A percentile compares a stretch with the other conserved stretches of the same genome.
Conservation (phyloP, 2,888 invertebrate species). For the Onthophagus sagittarius region DNA sequence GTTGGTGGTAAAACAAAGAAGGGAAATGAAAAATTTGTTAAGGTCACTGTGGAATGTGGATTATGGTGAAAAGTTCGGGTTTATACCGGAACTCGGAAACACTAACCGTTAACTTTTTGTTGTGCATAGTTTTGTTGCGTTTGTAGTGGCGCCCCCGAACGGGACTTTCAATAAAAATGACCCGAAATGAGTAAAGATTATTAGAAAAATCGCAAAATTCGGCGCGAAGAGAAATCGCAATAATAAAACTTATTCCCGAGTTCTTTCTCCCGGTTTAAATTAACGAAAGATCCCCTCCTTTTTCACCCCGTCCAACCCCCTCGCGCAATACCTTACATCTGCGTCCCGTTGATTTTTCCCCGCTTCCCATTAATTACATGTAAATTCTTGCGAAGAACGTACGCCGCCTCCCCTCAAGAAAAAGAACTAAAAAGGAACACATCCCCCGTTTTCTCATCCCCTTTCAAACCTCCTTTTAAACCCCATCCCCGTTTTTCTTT, state of each 20-base stretch:
- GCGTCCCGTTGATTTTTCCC: conserved; percentile 48
- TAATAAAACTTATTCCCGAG: background rate
- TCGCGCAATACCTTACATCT: conserved; percentile 45
- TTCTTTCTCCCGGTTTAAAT: background rate
- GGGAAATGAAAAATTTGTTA: too few species aligned
- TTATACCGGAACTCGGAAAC: too few species aligned
- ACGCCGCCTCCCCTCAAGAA: conserved; percentile 43
- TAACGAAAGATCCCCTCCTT: background rate
- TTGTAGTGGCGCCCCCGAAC: too few species aligned
- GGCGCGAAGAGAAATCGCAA: background rate
- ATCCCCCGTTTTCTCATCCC: background rate
- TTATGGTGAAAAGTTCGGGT: too few species aligned
- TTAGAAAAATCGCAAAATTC: too few species aligned
- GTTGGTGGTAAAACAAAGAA: too few species aligned
- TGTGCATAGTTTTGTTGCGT: too few species aligned
- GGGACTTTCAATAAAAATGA: too few species aligned
- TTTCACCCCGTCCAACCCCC: conserved; percentile 16
- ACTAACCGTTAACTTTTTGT: too few species aligned
- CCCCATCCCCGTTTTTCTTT: conserved; percentile 21
- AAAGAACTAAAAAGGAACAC: conserved; percentile 43
- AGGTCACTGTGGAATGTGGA: too few species aligned
- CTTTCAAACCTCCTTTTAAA: background rate
- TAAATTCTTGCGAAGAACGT: conserved; percentile 50
- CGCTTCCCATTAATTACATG: conserved; percentile 49
- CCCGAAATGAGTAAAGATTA: too few species aligned